phyloP scores from a whole-genome alignment of 2,797 vertebrate species.

The Poecilia picta region DNA sequence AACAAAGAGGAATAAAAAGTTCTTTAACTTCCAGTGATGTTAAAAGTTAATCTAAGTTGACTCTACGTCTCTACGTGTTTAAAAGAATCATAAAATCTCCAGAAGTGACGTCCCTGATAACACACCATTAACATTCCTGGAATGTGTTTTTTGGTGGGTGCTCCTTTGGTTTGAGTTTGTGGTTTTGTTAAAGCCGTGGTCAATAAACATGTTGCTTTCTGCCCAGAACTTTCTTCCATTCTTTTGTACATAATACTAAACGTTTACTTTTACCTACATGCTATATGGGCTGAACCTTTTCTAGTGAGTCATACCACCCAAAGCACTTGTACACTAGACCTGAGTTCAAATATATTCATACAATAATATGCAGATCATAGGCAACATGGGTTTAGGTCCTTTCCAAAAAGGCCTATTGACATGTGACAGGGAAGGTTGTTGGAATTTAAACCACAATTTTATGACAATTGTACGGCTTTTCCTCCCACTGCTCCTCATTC shows the following conservation, averaged over 20 bases:
- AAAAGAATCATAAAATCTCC: not conserved
- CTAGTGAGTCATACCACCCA: not conserved
- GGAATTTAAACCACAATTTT: not conserved
- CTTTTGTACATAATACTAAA: not conserved
- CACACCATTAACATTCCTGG: not conserved
- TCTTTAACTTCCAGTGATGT: not conserved
- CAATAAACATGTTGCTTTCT: not conserved
- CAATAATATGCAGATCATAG: not conserved
- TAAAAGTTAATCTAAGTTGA: not conserved
- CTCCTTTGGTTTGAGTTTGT: not conserved
- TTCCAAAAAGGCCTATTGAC: not conserved
- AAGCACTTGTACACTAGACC: not conserved
- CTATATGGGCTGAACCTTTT: not conserved
- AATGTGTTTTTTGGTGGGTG: not conserved
- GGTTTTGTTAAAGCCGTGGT: not conserved
- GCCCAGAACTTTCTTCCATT: not conserved
- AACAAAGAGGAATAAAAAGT: not conserved
- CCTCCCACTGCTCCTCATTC: too few species aligned
- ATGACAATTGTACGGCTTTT: not conserved
- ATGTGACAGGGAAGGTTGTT: not conserved
- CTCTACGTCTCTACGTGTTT: not conserved
- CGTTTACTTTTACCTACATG: not conserved
- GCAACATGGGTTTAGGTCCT: not conserved
- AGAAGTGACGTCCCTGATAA: not conserved
- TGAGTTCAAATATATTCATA: not conserved